Percentiles rank a stretch among this genome's conserved stretches.
Evolutionary conservation across 2,888 invertebrate species (phyloP).

Genomic region (Drosophila mercatorum): DNA sequence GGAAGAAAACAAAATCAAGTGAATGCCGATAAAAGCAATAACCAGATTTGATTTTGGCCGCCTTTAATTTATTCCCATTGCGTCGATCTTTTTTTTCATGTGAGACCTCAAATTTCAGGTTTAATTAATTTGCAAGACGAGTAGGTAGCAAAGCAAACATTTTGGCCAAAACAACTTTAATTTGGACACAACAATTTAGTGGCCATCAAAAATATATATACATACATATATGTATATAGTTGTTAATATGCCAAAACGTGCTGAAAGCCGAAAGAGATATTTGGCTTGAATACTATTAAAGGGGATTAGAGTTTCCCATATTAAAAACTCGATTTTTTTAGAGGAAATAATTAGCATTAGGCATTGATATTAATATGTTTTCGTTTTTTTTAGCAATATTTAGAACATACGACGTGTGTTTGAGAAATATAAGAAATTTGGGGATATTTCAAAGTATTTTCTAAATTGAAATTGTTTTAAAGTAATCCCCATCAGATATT

Average conservation of each 20-base stretch:
- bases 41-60: conserved; percentile 13
- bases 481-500: too few relatives aligned
- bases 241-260: conserved; percentile 4
- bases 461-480: too few relatives aligned
- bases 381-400: not conserved
- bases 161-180: conserved; percentile 38
- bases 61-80: conserved; percentile 44
- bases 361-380: not conserved
- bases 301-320: conserved; percentile 4
- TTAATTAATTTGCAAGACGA: conserved; percentile 45
- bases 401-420: not conserved
- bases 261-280: conserved; percentile 9
- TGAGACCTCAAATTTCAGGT: conserved; percentile 33
- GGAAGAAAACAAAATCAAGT: conserved; percentile 26
- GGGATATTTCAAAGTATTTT: too few relatives aligned
- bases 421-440: too few relatives aligned
- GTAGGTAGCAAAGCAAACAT: conserved; percentile 23
- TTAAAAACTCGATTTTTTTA: not conserved
- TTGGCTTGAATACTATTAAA: not conserved
- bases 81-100: conserved; percentile 11
- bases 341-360: conserved; percentile 1
- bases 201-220: not conserved
- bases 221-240: not conserved
- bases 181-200: conserved; percentile 15
- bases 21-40: conserved; percentile 26